Percentiles rank a stretch among this genome's conserved stretches.
These are phyloP conservation scores for Oikopleura vanhoeffeni DNA, from an alignment of 23 tunicate species.

Conservation along the genomic window DNA sequence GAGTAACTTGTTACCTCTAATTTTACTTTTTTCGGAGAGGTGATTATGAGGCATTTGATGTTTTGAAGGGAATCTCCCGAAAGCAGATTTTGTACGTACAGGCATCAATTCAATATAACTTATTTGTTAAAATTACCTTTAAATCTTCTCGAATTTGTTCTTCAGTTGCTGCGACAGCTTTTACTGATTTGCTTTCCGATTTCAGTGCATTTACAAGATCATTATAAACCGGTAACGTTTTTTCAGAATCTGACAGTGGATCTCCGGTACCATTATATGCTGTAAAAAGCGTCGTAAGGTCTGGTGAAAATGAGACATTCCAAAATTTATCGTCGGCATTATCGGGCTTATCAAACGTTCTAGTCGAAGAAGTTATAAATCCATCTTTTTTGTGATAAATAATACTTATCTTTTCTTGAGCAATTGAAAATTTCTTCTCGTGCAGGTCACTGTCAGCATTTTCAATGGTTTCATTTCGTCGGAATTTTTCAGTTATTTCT, in stretches of 20 bases:
- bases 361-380: constrained; percentile 66
- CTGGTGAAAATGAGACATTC: constrained; percentile 63
- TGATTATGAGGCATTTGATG: too few species aligned
- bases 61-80: too few species aligned
- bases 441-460: constrained; percentile 61
- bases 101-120: too few species aligned
- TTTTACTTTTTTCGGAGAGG: too few species aligned
- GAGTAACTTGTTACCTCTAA: too few species aligned
- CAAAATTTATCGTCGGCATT: constrained; percentile 79
- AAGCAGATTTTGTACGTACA: too few species aligned
- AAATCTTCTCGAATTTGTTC: constrained; percentile 70
- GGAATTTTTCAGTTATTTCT: constrained; percentile 23
- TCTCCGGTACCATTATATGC: constrained; percentile 18
- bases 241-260: constrained; percentile 21
- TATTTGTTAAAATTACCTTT: constrained; percentile 17
- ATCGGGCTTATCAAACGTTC: constrained; percentile 69
- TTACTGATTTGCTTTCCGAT: constrained; percentile 43
- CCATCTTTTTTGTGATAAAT: constrained; percentile 51
- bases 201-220: constrained; percentile 33
- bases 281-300: constrained; percentile 50
- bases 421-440: constrained; percentile 34
- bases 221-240: constrained; percentile 50
- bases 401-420: constrained; percentile 69
- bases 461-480: constrained; percentile 32
- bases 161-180: constrained; percentile 55